Percentiles rank a stretch among this genome's conserved stretches.
Evolutionary conservation across 2,888 invertebrate species (phyloP).

Genomic region (Hypolimnas misippus): DNA sequence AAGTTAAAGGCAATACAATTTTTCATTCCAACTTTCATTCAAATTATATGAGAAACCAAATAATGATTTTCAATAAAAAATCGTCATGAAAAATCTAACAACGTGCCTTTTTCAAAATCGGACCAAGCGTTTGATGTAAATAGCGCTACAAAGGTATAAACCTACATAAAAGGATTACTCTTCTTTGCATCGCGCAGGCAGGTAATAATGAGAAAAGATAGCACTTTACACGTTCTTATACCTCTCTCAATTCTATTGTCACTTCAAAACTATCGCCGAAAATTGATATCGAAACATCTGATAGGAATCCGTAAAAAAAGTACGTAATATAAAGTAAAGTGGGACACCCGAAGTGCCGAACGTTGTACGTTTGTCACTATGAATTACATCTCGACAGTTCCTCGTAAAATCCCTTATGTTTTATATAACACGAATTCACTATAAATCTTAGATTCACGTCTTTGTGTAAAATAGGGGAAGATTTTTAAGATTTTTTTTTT

Average conservation of each 20-base stretch:
- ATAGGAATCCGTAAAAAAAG: constrained; percentile 19
- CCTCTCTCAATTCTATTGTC: not conserved
- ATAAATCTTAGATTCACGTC: constrained; percentile 35
- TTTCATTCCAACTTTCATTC: no score
- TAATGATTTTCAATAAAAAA: no score
- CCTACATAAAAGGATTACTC: no score
- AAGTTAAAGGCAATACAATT: no score
- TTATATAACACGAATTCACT: constrained; percentile 34
- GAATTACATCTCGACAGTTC: constrained; percentile 37
- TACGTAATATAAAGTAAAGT: constrained; percentile 17
- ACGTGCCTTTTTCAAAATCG: no score
- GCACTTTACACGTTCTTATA: no score
- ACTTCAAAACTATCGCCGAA: not conserved
- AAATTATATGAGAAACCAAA: no score
- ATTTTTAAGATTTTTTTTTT: not conserved
- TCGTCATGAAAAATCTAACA: no score
- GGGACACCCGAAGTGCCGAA: constrained; percentile 29
- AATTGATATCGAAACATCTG: constrained; percentile 7
- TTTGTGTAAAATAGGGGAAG: constrained; percentile 8
- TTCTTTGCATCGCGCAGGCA: no score
- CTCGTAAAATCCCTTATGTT: constrained; percentile 42
- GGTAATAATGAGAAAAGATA: no score
- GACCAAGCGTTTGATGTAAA: no score
- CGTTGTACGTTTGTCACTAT: constrained; percentile 41
- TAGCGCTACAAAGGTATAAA: no score